Evolutionary conservation across 1,140 invertebrate genomes (phyloP).

Genomic region (Cotesia vestalis): DNA sequence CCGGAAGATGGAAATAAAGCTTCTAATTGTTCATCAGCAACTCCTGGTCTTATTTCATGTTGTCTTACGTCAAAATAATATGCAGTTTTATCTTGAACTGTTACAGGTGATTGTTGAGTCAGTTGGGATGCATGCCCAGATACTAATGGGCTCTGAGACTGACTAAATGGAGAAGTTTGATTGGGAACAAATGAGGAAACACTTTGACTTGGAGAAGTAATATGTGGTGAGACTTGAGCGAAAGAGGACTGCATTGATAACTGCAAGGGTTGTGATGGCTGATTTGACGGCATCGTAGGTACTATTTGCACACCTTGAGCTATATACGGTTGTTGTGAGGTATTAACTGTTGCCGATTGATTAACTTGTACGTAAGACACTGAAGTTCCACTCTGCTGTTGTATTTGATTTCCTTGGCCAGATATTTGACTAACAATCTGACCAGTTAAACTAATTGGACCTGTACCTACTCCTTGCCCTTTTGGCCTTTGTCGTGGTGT

Average conservation of each 20-base stretch:
- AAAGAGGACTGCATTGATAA: conserved; percentile 48
- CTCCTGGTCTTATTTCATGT: conserved; percentile 44
- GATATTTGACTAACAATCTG: conserved; percentile 63
- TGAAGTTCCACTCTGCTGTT: conserved; percentile 51
- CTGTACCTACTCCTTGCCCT: conserved; percentile 65
- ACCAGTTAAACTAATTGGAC: conserved; percentile 60
- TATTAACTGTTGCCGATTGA: conserved; percentile 51
- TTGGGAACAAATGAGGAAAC: conserved; percentile 49
- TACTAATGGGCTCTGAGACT: conserved; percentile 60
- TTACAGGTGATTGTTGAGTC: conserved; percentile 59
- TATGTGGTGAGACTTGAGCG: conserved; percentile 53
- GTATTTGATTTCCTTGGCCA: conserved; percentile 57
- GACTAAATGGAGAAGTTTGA: conserved; percentile 49
- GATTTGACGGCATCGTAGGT: conserved; percentile 38
- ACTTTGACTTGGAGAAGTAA: conserved; percentile 56
- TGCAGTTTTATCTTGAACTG: conserved; percentile 56
- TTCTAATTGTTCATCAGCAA: conserved; percentile 59
- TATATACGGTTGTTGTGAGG: conserved; percentile 45
- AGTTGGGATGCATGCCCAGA: conserved; percentile 53
- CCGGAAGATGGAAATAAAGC: conserved; percentile 64
- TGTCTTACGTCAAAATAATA: conserved; percentile 58
- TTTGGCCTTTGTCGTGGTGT: conserved; percentile 87
- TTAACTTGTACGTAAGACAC: conserved; percentile 53
- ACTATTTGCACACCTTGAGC: conserved; percentile 40
- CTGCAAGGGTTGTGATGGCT: conserved; percentile 49